phyloP scores from a whole-genome alignment of 2,113 vertebrate species.

The Hippocampus abdominalis region DNA sequence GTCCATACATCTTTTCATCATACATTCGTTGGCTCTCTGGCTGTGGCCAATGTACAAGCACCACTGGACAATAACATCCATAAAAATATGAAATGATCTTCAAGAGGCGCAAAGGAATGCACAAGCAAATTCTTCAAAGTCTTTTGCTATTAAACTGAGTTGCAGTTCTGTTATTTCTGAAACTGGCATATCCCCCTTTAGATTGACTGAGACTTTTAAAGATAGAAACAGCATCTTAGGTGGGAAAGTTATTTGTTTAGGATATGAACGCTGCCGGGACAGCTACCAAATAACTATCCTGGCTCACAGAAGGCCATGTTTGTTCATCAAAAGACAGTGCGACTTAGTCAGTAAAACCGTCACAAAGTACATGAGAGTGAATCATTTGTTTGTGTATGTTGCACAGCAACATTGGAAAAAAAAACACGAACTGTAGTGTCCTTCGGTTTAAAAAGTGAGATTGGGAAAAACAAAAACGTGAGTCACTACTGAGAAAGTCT shows the following conservation, averaged over 20 bases:
- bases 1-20: slow-evolving; percentile 13
- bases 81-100: slow-evolving; percentile 8
- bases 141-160: neutral
- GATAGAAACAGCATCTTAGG: neutral
- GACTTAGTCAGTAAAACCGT: neutral
- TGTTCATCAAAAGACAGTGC: neutral
- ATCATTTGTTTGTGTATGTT: slow-evolving; percentile 51
- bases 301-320: neutral
- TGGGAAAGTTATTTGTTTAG: neutral
- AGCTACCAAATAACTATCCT: neutral
- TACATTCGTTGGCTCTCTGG: slow-evolving; percentile 19
- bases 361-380: slow-evolving; percentile 12
- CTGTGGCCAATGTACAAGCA: slow-evolving; percentile 19
- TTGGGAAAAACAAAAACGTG: slow-evolving; percentile 22
- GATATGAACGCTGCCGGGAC: neutral
- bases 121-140: neutral
- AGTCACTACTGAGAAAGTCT: slow-evolving; percentile 21
- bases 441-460: slow-evolving; percentile 19
- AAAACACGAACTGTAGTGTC: slow-evolving; percentile 36
- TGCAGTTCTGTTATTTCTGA: neutral
- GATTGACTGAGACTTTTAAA: neutral
- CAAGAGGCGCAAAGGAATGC: neutral
- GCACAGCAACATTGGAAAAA: slow-evolving; percentile 72
- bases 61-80: slow-evolving; percentile 18
- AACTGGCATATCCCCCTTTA: neutral